Evolutionary conservation across 1,140 invertebrate species (phyloP).

Genomic region (Dendroctonus ponderosae): DNA sequence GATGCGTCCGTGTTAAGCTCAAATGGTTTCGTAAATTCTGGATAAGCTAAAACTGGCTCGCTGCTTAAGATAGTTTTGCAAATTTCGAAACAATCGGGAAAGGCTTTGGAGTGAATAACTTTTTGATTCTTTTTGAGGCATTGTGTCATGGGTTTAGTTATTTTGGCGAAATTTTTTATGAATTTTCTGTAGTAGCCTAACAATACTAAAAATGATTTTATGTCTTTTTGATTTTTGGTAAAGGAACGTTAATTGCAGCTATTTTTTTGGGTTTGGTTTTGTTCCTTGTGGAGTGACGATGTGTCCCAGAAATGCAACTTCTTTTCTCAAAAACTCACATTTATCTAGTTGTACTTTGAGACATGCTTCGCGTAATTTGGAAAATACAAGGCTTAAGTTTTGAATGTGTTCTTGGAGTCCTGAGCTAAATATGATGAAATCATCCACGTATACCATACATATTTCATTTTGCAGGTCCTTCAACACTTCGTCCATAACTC

Average conservation of each 20-base stretch:
- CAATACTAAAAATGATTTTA: conserved; percentile 39
- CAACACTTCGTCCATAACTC: conserved; percentile 39
- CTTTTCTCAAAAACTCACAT: conserved; percentile 36
- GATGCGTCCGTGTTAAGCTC: background rate
- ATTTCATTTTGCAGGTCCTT: conserved; percentile 35
- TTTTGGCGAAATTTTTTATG: conserved; percentile 39
- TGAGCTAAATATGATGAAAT: conserved; percentile 40
- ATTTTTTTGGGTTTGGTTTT: conserved; percentile 40
- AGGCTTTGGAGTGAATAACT: conserved; percentile 6
- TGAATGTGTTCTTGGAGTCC: conserved; percentile 37
- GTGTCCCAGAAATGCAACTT: conserved; percentile 39
- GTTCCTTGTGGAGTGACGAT: conserved; percentile 36
- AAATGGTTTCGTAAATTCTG: conserved; percentile 11
- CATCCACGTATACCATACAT: conserved; percentile 49
- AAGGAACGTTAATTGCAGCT: conserved; percentile 35
- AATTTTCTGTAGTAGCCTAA: conserved; percentile 37
- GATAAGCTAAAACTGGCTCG: background rate
- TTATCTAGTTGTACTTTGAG: conserved; percentile 39
- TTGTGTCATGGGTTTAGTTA: conserved; percentile 15
- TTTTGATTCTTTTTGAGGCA: conserved; percentile 18
- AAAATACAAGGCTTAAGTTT: conserved; percentile 35
- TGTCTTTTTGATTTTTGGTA: conserved; percentile 39
- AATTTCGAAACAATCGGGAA: conserved; percentile 10
- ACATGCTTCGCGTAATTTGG: conserved; percentile 29
- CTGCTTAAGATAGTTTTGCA: conserved; percentile 19